Evolutionary conservation across 30 jellyfish, hydroid and myxozoan genomes (phyloP), one percentile per base, ranked within the genome.

Genomic region (Pelagia noctiluca): DNA sequence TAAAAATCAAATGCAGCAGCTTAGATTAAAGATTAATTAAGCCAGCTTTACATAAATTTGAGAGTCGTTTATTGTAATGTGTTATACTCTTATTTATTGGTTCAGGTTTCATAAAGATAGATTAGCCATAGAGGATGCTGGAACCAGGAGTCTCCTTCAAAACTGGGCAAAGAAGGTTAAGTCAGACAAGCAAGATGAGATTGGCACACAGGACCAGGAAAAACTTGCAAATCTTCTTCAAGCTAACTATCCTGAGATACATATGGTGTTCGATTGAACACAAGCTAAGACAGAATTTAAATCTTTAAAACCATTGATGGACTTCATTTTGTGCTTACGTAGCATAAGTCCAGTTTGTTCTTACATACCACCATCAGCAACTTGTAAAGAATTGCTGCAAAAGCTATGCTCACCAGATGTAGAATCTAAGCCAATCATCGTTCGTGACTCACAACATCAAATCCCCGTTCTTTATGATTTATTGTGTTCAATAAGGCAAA

Each of bases 401-500:
- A 8, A 52, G 68, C 68, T 52, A 8, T 52, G 68, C 68, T 4
- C 68, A 52, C 68, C 68, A 52, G 68, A 52, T 52, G 68, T 52
- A 3, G 21, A 52, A 52, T 4, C 12, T 8, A 52, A 52, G 26
- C 68, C 68, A 3, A 10, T 52, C 68, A 4, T 52, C 28, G 26
- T 52, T 52, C 68, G 68, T 52, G 68, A 52, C 28, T 52, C 21
- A 19, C 68, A 52, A 19, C 28, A 52, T 52, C 12, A 19, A 4
- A 52, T 52, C 26, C 68, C 68, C 12, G 28, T 52, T 52, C 68
- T 52, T 10, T 5, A 8, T 42, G 57, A 52, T n/a, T n/a, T n/a
- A n/a, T n/a, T n/a, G n/a, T n/a, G n/a, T n/a, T n/a, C n/a, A n/a
- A n/a, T n/a, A n/a, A n/a, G n/a, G n/a, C n/a, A n/a, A n/a, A n/a